These are phyloP conservation scores for Micromussa lordhowensis DNA, from an alignment of 92 coral and sea anemone species.

Conservation along the genomic window DNA sequence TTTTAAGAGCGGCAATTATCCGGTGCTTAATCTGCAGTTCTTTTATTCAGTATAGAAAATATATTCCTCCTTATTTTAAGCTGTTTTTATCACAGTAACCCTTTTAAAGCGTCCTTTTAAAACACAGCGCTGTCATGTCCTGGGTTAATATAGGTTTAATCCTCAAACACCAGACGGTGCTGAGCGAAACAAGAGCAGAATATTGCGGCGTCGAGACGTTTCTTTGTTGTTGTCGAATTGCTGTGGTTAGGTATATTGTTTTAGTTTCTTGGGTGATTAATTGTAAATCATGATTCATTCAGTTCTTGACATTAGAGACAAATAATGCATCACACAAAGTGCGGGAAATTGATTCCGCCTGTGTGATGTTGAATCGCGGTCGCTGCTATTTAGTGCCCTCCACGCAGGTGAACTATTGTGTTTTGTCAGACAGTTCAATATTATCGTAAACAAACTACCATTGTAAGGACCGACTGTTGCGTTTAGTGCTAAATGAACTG, in stretches of 20 bases:
- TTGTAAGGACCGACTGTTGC: neutral
- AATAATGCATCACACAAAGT: neutral
- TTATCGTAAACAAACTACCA: neutral
- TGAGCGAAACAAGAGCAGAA: neutral
- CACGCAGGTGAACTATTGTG: neutral
- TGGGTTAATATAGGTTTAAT: neutral
- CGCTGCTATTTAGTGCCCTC: neutral
- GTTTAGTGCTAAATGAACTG: neutral
- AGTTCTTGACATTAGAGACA: constrained; percentile 11
- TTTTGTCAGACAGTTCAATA: constrained; percentile 6
- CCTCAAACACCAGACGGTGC: neutral
- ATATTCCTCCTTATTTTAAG: neutral
- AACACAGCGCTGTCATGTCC: neutral
- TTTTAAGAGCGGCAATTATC: constrained; percentile 28
- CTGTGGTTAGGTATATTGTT: constrained; percentile 7
- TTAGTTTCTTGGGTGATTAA: constrained; percentile 3
- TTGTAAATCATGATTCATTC: neutral
- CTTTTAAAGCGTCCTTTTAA: neutral
- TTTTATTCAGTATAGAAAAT: neutral
- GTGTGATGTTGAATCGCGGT: neutral
- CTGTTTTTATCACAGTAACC: neutral
- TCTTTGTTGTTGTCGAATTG: neutral
- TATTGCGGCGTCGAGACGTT: neutral
- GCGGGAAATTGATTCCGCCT: constrained; percentile 3
- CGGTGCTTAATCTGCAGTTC: neutral